Conservation (phyloP, 2,113 vertebrate species). For the Cairina moschata region DNA sequence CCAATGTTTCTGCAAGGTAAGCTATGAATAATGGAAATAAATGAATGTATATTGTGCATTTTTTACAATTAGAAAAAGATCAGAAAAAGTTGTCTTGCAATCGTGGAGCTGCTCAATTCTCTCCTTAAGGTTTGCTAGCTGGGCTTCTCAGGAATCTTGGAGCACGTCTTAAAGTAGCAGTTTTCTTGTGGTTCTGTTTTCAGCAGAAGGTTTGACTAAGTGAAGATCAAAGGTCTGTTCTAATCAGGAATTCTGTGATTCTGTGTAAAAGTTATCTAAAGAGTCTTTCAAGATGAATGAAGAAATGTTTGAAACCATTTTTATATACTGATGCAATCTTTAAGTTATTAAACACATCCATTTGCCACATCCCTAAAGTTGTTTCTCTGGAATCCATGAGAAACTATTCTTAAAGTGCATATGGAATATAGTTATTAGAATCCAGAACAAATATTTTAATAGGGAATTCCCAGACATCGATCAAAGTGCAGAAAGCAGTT, state of each 20-base stretch:
- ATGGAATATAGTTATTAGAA: background rate
- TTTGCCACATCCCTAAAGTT: background rate
- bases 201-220: background rate
- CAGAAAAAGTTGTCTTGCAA: background rate
- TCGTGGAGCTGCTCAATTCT: background rate
- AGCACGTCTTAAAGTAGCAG: background rate
- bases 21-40: background rate
- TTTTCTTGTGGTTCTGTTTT: background rate
- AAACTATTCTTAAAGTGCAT: background rate
- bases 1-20: constrained; percentile 94
- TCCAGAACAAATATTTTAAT: background rate
- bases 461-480: background rate
- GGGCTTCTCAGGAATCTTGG: background rate
- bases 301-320: background rate
- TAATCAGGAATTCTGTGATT: background rate
- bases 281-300: background rate
- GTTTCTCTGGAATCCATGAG: background rate
- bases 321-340: background rate
- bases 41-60: background rate
- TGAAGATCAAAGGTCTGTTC: background rate
- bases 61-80: background rate
- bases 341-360: background rate
- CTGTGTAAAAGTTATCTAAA: background rate
- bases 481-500: background rate
- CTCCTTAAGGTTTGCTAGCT: background rate